phyloP scores from a whole-genome alignment of 1,140 invertebrate species.

The Drosophila nebulosa region DNA sequence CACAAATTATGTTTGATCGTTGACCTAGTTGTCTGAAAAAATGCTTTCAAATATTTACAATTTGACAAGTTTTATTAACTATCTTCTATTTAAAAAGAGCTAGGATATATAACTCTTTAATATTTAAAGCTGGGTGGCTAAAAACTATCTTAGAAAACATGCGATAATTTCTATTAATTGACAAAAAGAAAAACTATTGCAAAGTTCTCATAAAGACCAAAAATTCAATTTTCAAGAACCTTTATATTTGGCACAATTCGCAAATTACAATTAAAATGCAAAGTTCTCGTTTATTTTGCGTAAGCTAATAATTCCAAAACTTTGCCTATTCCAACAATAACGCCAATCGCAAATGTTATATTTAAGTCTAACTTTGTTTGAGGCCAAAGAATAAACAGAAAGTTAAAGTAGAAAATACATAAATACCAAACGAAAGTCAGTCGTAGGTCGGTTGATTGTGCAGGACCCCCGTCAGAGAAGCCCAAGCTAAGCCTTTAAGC shows the following conservation, averaged over 20 bases:
- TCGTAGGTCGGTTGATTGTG: background rate
- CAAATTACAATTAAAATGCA: background rate
- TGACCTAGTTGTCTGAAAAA: background rate
- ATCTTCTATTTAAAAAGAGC: no score
- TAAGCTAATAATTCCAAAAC: background rate
- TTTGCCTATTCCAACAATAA: background rate
- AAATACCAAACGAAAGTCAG: constrained; percentile 38
- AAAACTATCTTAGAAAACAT: no score
- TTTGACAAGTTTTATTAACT: no score
- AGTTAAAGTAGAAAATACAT: constrained; percentile 26
- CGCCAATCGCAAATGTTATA: background rate
- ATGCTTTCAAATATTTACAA: no score
- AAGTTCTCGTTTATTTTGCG: background rate
- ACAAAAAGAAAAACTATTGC: no score
- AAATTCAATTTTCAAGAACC: no score
- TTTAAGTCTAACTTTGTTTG: constrained; percentile 17
- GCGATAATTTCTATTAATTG: no score
- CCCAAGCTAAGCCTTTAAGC: constrained; percentile 31
- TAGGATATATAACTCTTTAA: no score
- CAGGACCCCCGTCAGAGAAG: background rate
- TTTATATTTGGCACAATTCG: background rate
- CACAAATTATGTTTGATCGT: background rate
- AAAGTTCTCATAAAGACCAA: no score
- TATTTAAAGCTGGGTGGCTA: no score
- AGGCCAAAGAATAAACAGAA: background rate